Evolutionary conservation across 2,113 vertebrate genomes (phyloP).

Genomic region (Eulacestoma nigropectus): DNA sequence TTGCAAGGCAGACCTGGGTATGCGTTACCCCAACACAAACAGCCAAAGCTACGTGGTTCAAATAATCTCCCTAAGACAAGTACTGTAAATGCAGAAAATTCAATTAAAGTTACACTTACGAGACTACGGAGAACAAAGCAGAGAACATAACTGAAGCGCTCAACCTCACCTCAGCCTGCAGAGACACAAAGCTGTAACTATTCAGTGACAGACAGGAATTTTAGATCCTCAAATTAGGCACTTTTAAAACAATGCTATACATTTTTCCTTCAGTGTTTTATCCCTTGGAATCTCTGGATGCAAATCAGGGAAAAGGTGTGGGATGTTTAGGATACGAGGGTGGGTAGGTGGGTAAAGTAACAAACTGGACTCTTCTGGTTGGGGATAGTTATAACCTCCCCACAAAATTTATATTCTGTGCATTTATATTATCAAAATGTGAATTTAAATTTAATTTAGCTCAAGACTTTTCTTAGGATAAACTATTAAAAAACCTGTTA

Average conservation of each 20-base stretch:
- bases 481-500: background rate
- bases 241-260: background rate
- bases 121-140: background rate
- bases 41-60: accelerated
- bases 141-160: background rate
- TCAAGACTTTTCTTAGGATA: background rate
- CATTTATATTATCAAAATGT: background rate
- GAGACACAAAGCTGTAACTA: background rate
- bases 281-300: background rate
- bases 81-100: background rate
- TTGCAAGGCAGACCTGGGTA: background rate
- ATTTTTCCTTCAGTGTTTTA: background rate
- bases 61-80: background rate
- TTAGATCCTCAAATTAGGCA: background rate
- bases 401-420: background rate
- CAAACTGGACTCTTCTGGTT: background rate
- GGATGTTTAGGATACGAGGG: too few relatives aligned
- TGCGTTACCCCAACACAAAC: background rate
- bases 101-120: background rate
- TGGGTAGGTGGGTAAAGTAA: background rate
- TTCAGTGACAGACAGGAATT: background rate
- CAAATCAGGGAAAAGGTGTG: background rate
- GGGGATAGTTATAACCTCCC: background rate
- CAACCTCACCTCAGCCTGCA: background rate
- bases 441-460: background rate